Base-by-base conservation (phyloP, 2,888 invertebrate species). In the Epistrophe grossulariae region DNA sequence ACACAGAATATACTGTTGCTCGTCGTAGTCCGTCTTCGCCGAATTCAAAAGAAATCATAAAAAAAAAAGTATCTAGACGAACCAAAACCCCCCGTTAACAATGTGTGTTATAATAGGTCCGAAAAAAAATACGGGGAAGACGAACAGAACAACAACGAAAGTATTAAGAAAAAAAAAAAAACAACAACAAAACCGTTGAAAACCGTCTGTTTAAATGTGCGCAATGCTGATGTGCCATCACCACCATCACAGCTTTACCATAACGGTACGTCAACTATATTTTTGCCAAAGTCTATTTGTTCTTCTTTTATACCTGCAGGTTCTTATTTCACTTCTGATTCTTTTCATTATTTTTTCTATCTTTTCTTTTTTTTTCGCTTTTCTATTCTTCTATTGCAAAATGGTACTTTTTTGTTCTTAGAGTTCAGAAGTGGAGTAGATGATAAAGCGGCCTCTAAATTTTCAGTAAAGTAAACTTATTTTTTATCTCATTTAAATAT, bases 251-350 rank as follows among this genome's bases (percentile, higher is more conserved):
- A 82, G 82, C 72, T 76, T 79, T 62, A 62, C 72, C 59, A 66
- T 87, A 87, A 87, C 87, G 83, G 83, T 76, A 83, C 48, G 79
- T 71, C 79, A 71, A 79, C 79, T 64, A 19, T 48, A 45, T 57
- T 28, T 45, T 50, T 40, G 10, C 40, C 24, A 70, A 45, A 66
- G 40, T 38, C 40, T 38, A 24, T 43, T 62, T 60, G 10, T n/a
- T 24, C 19, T 70, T 24, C 28, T 40, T 24, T 64, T 55, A 24
- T 24, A 31, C 31, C n/a, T 70, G n/a, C 60, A 62, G 74, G 60
- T 87, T 87, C 74, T 87, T 83, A 45, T 62, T 78, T 81, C 73
- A 31, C 38, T 72, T 68, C 38, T 50, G 35, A 38, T 80, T 76
- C 13, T 31, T 50, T 15, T 17, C 40, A 59, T 68, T 70, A 40